phyloP scores from a whole-genome alignment of 2,888 invertebrate species.

The Cataglyphis albicans region DNA sequence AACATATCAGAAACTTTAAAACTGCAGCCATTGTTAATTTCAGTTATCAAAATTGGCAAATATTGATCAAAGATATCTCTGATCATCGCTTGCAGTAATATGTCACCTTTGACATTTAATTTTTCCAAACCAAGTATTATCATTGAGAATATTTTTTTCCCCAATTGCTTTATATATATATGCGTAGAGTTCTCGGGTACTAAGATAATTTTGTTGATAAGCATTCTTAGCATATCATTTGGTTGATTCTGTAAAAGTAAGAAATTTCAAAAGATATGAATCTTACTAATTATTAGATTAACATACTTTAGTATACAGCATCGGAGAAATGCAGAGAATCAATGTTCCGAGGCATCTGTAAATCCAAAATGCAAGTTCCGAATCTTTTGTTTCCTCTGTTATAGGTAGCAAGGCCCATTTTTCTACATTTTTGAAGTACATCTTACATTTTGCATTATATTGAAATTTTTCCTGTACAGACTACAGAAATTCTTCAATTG shows the following conservation, averaged over 20 bases:
- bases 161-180: constrained; percentile 73
- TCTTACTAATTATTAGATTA: constrained; percentile 17
- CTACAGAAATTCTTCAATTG: constrained; percentile 57
- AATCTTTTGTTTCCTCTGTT: constrained; percentile 80
- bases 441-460: constrained; percentile 77
- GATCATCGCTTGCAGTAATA: constrained; percentile 79
- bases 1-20: constrained; percentile 79
- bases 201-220: constrained; percentile 79
- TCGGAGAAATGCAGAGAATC: constrained; percentile 80
- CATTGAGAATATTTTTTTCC: constrained; percentile 82
- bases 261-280: constrained; percentile 9
- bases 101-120: constrained; percentile 78
- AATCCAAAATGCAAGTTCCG: constrained; percentile 79
- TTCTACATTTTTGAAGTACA: constrained; percentile 81
- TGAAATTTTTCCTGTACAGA: constrained; percentile 72
- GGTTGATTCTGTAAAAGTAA: constrained; percentile 79
- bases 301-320: constrained; percentile 80
- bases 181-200: constrained; percentile 77
- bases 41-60: constrained; percentile 80
- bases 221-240: constrained; percentile 78
- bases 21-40: constrained; percentile 63
- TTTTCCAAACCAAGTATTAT: constrained; percentile 82
- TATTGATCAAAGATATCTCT: constrained; percentile 82
- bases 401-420: constrained; percentile 82
- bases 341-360: constrained; percentile 82